Conservation (phyloP, 2,888 invertebrate species). For the Ypsolopha sequella region DNA sequence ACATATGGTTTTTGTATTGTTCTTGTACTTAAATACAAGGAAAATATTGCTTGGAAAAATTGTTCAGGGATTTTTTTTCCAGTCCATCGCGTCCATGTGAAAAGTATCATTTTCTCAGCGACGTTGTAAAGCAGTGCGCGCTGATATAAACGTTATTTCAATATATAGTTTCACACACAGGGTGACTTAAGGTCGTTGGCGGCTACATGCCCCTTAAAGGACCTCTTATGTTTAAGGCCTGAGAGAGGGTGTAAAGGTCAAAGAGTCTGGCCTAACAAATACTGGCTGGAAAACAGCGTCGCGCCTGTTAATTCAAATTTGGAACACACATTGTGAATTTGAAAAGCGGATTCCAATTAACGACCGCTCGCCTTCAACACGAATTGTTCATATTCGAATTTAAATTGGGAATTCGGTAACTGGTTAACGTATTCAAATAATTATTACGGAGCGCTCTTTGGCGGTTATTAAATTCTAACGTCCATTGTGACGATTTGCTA, state of each 20-base stretch:
- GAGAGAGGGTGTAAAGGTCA: background rate
- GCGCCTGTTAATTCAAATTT: slow-evolving; percentile 1
- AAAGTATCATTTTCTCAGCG: too few relatives aligned
- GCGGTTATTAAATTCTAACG: slow-evolving; percentile 1
- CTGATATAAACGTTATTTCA: too few relatives aligned
- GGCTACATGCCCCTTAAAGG: too few relatives aligned
- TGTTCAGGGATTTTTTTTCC: too few relatives aligned
- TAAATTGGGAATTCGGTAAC: background rate
- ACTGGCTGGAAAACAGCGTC: background rate
- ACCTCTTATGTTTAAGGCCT: background rate
- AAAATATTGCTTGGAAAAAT: too few relatives aligned
- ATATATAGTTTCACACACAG: too few relatives aligned
- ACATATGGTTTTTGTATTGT: too few relatives aligned
- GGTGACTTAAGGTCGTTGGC: too few relatives aligned
- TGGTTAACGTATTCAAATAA: background rate
- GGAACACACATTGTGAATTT: background rate
- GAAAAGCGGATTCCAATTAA: slow-evolving; percentile 2
- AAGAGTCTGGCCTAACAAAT: background rate
- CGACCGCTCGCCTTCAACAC: background rate
- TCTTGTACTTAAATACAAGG: too few relatives aligned
- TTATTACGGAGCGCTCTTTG: background rate
- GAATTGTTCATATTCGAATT: slow-evolving; percentile 2
- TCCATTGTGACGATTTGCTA: background rate
- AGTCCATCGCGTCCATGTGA: too few relatives aligned
- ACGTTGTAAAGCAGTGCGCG: too few relatives aligned